Base-by-base conservation (phyloP, 2,888 invertebrate genomes). In the Hecatera dysodea region DNA sequence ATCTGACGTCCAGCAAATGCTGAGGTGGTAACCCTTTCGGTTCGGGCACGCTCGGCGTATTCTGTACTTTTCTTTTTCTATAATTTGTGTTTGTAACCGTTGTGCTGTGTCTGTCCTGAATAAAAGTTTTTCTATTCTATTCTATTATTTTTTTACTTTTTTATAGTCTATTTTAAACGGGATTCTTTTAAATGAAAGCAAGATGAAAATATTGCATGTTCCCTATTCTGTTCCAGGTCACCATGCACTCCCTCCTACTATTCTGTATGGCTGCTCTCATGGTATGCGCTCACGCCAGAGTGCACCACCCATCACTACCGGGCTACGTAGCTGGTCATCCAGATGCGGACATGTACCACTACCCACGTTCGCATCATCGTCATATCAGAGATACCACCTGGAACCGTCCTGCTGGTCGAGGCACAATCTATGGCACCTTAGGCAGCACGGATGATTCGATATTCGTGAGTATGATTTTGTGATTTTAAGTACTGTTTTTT, bases 361-460 rank as follows among this genome's bases (percentile, higher is more conserved):
- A 53, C 19, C 55, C 55, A 12, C 29, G 7, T n/a, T n/a, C 29
- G 7, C 55, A 33, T 12, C 33, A n/a, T 12, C 55, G 55, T 33
- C 33, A 33, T 55, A 33, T n/a, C 12, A n/a, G 55, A 24, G 62
- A 56, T 19, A 56, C 19, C 19, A 62, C 78, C 0, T 89, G 88
- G 88, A 77, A 86, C 27, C 67, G 72, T 19, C 67, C 59, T 29
- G 74, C 75, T 42, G 88, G 88, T 5, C 80, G 86, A 2, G 91
- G 91, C 0, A 80, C 78, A 19, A 57, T 90, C 42, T 93, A 91
- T 63, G 92, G 93, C 0, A 90, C 89, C 8, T 83, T 93, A 0
- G 93, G 93, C 36, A 85, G 87, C 44, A 90, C 87, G 27, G 90
- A 90, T 64, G 83, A 83, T 19, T 90, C 90, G 4, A 72, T 93